These are phyloP conservation scores for Congeria kusceri DNA, from an alignment of 2,888 invertebrate species.

Conservation along the genomic window DNA sequence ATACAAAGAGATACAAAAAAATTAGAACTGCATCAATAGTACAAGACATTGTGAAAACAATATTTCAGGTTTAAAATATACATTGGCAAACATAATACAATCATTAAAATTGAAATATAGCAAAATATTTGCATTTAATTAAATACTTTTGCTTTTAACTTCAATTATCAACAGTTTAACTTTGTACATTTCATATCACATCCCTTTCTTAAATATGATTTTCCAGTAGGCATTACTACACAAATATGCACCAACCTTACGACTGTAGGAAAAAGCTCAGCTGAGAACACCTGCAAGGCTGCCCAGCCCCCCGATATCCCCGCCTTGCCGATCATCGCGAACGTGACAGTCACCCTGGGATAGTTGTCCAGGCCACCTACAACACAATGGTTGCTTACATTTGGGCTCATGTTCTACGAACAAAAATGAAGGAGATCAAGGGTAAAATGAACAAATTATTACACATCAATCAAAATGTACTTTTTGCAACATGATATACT, in stretches of 20 bases:
- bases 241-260: conserved; percentile 72
- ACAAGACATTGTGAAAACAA: not conserved
- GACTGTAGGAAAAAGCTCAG: conserved; percentile 83
- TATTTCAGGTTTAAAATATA: not conserved
- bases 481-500: no score
- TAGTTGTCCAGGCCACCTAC: conserved; percentile 52
- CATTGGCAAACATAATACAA: not conserved
- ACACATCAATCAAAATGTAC: no score
- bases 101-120: no score
- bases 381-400: not conserved
- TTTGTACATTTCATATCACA: not conserved
- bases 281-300: conserved; percentile 82
- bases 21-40: no score
- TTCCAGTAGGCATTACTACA: no score
- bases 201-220: no score
- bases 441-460: no score
- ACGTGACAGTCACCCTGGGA: conserved; percentile 60
- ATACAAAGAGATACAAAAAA: not conserved
- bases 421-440: no score
- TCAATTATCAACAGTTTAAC: not conserved
- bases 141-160: no score
- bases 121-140: no score
- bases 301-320: conserved; percentile 84
- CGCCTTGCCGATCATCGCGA: conserved; percentile 82
- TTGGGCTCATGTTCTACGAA: no score